Base-by-base conservation (phyloP, 2,888 invertebrate genomes). In the Aethes cnicana region DNA sequence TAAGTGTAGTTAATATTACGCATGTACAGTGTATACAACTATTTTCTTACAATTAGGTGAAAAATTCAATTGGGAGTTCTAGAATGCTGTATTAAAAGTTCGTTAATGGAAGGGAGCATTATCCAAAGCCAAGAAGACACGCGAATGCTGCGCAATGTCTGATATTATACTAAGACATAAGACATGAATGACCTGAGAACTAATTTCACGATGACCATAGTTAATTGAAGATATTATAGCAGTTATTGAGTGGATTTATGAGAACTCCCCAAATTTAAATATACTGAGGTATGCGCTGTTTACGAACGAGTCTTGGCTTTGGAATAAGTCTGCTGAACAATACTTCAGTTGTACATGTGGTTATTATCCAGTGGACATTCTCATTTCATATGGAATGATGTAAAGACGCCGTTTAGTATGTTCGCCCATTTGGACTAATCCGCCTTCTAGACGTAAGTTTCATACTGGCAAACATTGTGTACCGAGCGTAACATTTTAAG, bases 371-470 rank as follows among this genome's bases (percentile, higher is more conserved):
- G 30, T 30, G 36, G 23, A 28, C 30, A 30, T 21, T 20, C 23
- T 25, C 43, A n/a, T 9, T 6, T 4, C 4, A 9, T 30, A n/a
- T n/a, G n/a, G n/a, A n/a, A n/a, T n/a, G n/a, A 43, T 9, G 43
- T 43, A 43, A 28, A 50, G 43, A 53, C 37, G 37, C 57, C 56
- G 41, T 54, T 57, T 60, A 57, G 58, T 69, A 69, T 64, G 74
- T 73, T 74, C 74, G 82, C 81, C 81, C 82, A 81, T 72, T 77
- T 81, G 72, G 72, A 76, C 72, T 76, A 77, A 50, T 84, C 84
- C 84, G 84, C 84, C 84, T 84, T 79, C 74, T 84, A 83, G 81
- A 66, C 67, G 68, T 81, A 81, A 83, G 68, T 74, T 73, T 47
- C 28, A 35, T 47, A 47, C 39, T 47, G 53, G 32, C 39, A 39